phyloP scores from a whole-genome alignment of 2,888 invertebrate genomes.

The Ectobius pallidus region DNA sequence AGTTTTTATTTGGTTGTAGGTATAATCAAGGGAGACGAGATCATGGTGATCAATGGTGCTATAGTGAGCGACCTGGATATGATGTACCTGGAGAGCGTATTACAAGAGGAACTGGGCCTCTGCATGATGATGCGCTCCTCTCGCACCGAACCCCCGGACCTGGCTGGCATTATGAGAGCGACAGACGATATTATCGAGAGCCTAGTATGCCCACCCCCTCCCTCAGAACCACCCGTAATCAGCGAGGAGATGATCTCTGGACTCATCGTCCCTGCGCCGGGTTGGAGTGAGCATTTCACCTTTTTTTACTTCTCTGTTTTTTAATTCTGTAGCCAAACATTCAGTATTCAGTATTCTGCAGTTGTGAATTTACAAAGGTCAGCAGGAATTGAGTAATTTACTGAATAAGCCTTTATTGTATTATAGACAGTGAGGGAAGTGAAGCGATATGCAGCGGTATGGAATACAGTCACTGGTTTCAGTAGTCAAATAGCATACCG shows the following conservation, averaged over 20 bases:
- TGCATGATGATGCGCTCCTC: conserved; percentile 94
- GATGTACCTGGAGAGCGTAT: conserved; percentile 97
- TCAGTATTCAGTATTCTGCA: too few species aligned
- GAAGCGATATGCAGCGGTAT: too few species aligned
- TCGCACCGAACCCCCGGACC: conserved; percentile 63
- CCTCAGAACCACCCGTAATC: conserved; percentile 90
- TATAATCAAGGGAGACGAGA: conserved; percentile 96
- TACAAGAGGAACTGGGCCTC: conserved; percentile 91
- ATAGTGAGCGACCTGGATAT: conserved; percentile 98
- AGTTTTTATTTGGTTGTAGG: too few species aligned
- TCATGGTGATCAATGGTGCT: conserved; percentile 98
- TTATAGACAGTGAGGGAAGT: too few species aligned
- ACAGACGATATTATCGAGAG: conserved; percentile 97
- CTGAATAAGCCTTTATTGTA: too few species aligned
- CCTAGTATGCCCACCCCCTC: conserved; percentile 95
- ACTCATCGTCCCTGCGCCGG: conserved; percentile 95
- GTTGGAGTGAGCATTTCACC: conserved; percentile 77
- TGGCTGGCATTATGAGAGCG: conserved; percentile 64
- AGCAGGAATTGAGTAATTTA: too few species aligned
- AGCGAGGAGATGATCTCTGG: conserved; percentile 96
- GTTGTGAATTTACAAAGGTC: too few species aligned
- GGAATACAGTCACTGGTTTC: too few species aligned
- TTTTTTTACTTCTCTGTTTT: not conserved
- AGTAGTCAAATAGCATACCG: too few species aligned
- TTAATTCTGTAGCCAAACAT: not conserved